phyloP scores from a whole-genome alignment of 35 echinoderm and acorn worm genomes.

The Heliocidaris erythrogramma region DNA sequence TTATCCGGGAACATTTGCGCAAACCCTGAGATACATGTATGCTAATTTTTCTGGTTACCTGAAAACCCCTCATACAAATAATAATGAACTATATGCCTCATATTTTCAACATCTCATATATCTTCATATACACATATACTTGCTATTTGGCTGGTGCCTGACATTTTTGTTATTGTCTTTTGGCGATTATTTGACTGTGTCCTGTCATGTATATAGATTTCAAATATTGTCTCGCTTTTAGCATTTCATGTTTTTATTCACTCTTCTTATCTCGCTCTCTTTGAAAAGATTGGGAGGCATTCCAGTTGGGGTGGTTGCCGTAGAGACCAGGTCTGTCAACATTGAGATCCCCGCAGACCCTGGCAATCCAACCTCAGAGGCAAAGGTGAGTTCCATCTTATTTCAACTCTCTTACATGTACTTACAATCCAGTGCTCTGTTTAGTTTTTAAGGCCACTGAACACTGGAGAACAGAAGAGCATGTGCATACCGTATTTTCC shows the following conservation, averaged over 20 bases:
- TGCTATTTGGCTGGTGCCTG: neutral
- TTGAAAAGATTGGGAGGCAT: constrained; percentile 84
- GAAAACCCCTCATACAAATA: too few relatives aligned
- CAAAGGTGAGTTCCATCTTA: constrained; percentile 66
- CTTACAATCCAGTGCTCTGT: too few relatives aligned
- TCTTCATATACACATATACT: neutral
- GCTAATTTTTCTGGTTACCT: too few relatives aligned
- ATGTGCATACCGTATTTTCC: too few relatives aligned
- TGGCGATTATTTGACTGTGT: too few relatives aligned
- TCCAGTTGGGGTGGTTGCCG: constrained; percentile 90
- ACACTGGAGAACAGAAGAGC: neutral
- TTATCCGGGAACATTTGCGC: too few relatives aligned
- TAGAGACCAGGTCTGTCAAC: constrained; percentile 91
- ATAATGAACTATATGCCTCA: neutral
- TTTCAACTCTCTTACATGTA: neutral
- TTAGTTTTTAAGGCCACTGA: neutral
- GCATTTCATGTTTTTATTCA: neutral
- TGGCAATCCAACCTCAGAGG: constrained; percentile 95
- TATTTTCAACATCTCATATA: too few relatives aligned
- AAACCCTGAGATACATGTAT: too few relatives aligned
- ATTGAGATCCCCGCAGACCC: constrained; percentile 97
- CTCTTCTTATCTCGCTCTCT: neutral
- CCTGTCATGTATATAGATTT: too few relatives aligned
- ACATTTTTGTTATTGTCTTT: neutral
- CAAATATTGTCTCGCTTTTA: neutral